Evolutionary conservation across 2,113 vertebrate genomes (phyloP), one percentile per base, ranked within the genome.

Genomic region (Telmatochromis brichardi): DNA sequence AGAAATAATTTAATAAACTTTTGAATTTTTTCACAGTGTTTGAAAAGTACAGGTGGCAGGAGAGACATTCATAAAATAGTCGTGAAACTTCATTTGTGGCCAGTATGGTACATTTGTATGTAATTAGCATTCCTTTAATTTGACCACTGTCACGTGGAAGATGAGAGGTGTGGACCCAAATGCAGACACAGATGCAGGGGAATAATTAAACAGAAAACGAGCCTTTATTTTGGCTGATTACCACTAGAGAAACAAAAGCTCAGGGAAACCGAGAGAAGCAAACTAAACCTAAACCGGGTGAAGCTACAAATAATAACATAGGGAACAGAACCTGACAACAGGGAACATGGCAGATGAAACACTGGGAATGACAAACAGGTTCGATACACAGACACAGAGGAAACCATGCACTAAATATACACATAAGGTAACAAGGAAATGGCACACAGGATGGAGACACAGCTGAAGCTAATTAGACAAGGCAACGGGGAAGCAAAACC

Each of bases 1-100:
- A 65, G 17, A 63, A 0, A 33, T 63, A 57, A 57, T 57, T 57
- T 0, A 14, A 26, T 57, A 2, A 63, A 35, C 28, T 63, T 63
- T 35, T 19, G 4, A 37, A 37, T 40, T 68, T 68, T 68, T 37
- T 21, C 17, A n/a, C 33, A n/a, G 6, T 35, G 10, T 21, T 63
- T 33, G 17, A n/a, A 63, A 63, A 31, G 14, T 13, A 37, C 17
- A 65, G 33, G 33, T 65, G 60, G 33, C 33, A 37, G 17, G 31
- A 65, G 3, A 65, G 15, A 65, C 33, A 21, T n/a, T 3, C 60
- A 23, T 21, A 68, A 65, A 65, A 65, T 37, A 65, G 33, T 14
- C 0, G 12, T 40, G 35, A 40, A 37, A 19, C 11, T 14, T 71
- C 5, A 14, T 21, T 71, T 71, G 31, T 65, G 33, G 19, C 19